A percentile compares a stretch with the other conserved stretches of the same genome.
Conservation (phyloP, 2,888 invertebrate species). For the Tipula lateralis region DNA sequence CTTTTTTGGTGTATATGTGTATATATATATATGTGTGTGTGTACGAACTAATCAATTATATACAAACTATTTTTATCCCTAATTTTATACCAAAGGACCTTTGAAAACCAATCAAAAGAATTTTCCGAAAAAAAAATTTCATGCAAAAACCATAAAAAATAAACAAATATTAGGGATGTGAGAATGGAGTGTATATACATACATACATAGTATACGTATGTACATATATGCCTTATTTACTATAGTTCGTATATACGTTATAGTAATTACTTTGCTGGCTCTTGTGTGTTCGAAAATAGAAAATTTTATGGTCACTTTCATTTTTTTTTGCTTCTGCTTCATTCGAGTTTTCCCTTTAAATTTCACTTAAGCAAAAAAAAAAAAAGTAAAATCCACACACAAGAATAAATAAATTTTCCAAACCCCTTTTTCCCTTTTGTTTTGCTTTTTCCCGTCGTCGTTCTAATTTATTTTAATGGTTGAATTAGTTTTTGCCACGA, state of each 20-base stretch:
- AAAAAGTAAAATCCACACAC: neutral
- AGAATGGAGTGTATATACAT: too few relatives aligned
- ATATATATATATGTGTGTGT: too few relatives aligned
- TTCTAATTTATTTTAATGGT: slow-evolving; percentile 13
- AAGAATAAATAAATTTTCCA: slow-evolving; percentile 16
- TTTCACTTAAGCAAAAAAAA: neutral
- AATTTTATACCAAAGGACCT: neutral
- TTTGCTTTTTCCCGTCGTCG: neutral
- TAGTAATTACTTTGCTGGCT: neutral
- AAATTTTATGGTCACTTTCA: slow-evolving; percentile 8
- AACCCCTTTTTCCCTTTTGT: slow-evolving; percentile 6
- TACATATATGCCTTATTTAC: neutral
- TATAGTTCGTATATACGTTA: neutral
- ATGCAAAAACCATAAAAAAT: neutral
- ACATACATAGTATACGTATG: neutral
- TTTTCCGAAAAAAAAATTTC: neutral
- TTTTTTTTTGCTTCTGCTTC: neutral
- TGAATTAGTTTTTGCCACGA: slow-evolving; percentile 24
- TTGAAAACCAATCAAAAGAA: neutral
- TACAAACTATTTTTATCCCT: neutral
- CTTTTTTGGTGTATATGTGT: neutral
- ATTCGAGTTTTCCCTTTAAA: neutral
- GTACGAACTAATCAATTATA: neutral
- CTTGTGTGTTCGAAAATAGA: neutral
- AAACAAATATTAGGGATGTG: neutral